phyloP scores from a whole-genome alignment of 2,888 invertebrate species.

The Acanthosepion pharaonis region DNA sequence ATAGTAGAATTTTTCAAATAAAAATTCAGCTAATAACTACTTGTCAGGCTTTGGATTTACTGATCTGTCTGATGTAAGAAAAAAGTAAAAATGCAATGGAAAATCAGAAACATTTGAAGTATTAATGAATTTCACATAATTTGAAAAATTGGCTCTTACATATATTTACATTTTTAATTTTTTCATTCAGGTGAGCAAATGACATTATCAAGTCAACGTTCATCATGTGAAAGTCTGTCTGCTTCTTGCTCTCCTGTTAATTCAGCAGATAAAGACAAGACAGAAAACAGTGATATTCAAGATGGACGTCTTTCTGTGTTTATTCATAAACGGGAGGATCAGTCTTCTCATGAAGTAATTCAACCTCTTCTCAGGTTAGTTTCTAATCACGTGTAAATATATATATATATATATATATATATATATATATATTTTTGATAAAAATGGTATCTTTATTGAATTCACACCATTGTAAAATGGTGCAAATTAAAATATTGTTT shows the following conservation, averaged over 20 bases:
- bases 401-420: neutral
- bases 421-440: neutral
- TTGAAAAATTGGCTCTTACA: neutral
- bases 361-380: constrained; percentile 71
- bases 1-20: no score
- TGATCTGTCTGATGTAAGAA: no score
- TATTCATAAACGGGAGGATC: constrained; percentile 73
- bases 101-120: no score
- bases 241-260: constrained; percentile 52
- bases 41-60: no score
- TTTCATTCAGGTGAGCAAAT: constrained; percentile 65
- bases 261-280: constrained; percentile 62
- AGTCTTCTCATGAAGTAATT: constrained; percentile 73
- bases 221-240: constrained; percentile 61
- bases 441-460: neutral
- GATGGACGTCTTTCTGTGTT: constrained; percentile 72
- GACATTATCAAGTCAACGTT: constrained; percentile 68
- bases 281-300: constrained; percentile 68
- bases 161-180: neutral
- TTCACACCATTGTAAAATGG: neutral
- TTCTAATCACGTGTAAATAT: neutral
- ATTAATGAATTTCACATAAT: no score
- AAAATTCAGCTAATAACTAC: no score
- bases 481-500: neutral
- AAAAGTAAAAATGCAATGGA: no score